Evolutionary conservation across 2,888 invertebrate species (phyloP).

Genomic region (Iselma pallidipennis): DNA sequence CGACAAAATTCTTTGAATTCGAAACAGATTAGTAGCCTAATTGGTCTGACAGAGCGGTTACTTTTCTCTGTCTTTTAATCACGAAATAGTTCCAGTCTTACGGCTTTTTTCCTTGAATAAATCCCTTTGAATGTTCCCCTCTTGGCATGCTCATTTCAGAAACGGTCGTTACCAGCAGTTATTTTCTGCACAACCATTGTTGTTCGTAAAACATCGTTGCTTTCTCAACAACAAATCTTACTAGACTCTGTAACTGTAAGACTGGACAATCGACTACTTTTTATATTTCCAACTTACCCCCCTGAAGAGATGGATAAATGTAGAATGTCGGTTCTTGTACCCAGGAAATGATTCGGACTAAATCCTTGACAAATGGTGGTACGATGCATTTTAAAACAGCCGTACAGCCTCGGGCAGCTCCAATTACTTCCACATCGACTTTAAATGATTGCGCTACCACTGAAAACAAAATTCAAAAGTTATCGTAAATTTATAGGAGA

Average conservation of each 20-base stretch:
- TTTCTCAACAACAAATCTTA: no score
- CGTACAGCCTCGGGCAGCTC: constrained; percentile 71
- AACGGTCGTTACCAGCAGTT: neutral
- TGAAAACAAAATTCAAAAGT: constrained; percentile 51
- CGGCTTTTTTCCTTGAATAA: neutral
- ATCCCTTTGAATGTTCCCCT: neutral
- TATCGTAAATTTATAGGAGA: neutral
- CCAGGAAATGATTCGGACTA: constrained; percentile 76
- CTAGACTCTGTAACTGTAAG: neutral
- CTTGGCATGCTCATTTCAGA: neutral
- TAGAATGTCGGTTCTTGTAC: constrained; percentile 74
- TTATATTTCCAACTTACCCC: constrained; percentile 61
- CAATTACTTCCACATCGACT: constrained; percentile 72
- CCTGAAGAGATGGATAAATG: constrained; percentile 75
- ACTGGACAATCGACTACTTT: no score
- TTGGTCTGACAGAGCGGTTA: neutral
- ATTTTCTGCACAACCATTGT: neutral
- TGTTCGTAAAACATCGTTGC: no score
- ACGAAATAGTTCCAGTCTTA: neutral
- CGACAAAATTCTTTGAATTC: neutral
- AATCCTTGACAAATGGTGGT: constrained; percentile 73
- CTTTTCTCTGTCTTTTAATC: neutral
- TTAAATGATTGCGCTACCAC: constrained; percentile 76
- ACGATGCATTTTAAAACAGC: constrained; percentile 73
- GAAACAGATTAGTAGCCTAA: neutral